These are phyloP conservation scores for Pelobates fuscus DNA, from an alignment of 2,113 vertebrate genomes.

Conservation along the genomic window DNA sequence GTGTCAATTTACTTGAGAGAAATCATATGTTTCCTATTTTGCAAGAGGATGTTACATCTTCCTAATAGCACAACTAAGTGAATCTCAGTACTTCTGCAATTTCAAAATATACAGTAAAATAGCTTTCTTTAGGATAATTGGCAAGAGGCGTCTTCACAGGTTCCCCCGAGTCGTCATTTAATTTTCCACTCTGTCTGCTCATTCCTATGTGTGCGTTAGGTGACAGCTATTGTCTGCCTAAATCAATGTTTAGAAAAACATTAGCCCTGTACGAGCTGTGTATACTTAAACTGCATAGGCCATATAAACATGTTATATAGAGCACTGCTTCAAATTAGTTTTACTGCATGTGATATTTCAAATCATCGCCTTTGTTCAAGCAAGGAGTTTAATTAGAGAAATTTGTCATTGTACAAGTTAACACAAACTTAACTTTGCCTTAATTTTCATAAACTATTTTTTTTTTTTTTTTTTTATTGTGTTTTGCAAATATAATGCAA, in stretches of 20 bases:
- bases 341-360: slow-evolving; percentile 4
- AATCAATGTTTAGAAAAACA: neutral
- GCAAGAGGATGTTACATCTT: slow-evolving; percentile 9
- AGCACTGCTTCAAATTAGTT: neutral
- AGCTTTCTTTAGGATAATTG: neutral
- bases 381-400: neutral
- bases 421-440: neutral
- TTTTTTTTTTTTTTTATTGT: neutral
- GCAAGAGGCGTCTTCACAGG: neutral
- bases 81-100: neutral
- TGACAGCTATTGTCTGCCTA: neutral
- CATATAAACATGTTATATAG: slow-evolving; percentile 2
- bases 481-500: neutral
- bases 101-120: neutral
- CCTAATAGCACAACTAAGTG: neutral
- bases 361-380: neutral
- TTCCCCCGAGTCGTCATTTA: neutral
- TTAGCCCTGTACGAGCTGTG: neutral
- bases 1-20: slow-evolving; percentile 1
- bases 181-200: neutral
- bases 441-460: no score
- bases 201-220: neutral
- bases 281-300: slow-evolving; percentile 1
- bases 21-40: neutral
- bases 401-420: neutral